phyloP scores from a whole-genome alignment of 2,888 invertebrate genomes.

The Athalia cordata region DNA sequence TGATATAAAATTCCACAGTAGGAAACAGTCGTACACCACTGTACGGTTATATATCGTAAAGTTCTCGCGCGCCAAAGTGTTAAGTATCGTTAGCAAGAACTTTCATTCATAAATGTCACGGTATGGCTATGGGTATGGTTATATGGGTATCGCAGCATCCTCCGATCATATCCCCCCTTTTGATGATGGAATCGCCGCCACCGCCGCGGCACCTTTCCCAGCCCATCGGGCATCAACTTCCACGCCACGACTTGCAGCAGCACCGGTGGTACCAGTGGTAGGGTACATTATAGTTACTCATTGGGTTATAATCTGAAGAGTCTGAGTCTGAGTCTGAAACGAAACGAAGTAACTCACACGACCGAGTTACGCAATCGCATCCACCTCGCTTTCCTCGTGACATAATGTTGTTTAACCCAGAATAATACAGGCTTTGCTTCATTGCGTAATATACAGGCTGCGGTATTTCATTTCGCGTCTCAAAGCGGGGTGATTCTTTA shows the following conservation, averaged over 20 bases:
- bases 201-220: conserved; percentile 27
- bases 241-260: background rate
- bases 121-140: conserved; percentile 1
- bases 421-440: conserved; percentile 65
- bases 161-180: conserved; percentile 12
- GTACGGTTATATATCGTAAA: background rate
- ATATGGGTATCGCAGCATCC: background rate
- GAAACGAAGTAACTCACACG: conserved; percentile 46
- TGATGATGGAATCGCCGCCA: conserved; percentile 2
- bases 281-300: background rate
- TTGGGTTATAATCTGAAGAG: background rate
- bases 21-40: conserved; percentile 4
- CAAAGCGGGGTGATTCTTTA: conserved; percentile 59
- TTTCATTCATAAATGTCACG: conserved; percentile 48
- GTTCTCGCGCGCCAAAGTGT: conserved; percentile 23
- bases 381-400: conserved; percentile 67
- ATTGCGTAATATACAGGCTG: conserved; percentile 59
- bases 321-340: background rate
- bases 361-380: conserved; percentile 59
- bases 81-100: conserved; percentile 38
- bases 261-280: too few relatives aligned
- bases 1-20: background rate
- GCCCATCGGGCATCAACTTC: conserved; percentile 14
- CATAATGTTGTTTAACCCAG: conserved; percentile 71
- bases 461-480: conserved; percentile 62